Percentiles rank a stretch among this genome's conserved stretches.
phyloP scores from a whole-genome alignment of 2,113 vertebrate genomes.

The Varanus salvator region DNA sequence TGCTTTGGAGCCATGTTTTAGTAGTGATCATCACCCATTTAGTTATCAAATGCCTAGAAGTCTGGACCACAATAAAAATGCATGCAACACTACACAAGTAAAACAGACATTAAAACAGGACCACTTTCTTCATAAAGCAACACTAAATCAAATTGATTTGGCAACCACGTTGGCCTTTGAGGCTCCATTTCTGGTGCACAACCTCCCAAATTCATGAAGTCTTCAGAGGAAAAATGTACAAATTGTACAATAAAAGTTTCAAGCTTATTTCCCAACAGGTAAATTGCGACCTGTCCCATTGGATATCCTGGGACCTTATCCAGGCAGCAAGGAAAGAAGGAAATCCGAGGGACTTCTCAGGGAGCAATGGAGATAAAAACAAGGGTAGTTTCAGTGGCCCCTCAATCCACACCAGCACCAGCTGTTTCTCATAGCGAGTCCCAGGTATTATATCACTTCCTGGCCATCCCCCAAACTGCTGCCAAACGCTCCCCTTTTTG shows the following conservation, averaged over 20 bases:
- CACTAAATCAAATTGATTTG: background rate
- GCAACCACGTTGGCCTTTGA: background rate
- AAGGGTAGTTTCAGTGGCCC: too few relatives aligned
- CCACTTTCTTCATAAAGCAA: background rate
- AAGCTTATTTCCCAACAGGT: background rate
- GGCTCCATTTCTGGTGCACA: background rate
- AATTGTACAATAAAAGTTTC: background rate
- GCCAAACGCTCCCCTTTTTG: too few relatives aligned
- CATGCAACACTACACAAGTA: too few relatives aligned
- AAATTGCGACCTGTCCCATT: background rate
- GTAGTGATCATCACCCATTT: background rate
- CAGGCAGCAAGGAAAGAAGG: background rate
- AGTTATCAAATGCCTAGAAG: background rate
- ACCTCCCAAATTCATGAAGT: background rate
- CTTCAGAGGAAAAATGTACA: background rate
- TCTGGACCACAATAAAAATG: background rate
- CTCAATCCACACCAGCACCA: too few relatives aligned
- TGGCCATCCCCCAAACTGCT: too few relatives aligned
- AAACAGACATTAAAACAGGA: background rate
- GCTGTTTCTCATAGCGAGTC: background rate
- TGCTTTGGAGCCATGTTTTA: too few relatives aligned
- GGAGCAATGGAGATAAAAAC: background rate
- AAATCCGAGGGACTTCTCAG: background rate
- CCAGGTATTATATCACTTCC: too few relatives aligned
- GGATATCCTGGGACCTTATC: background rate